Conservation (phyloP, 2,113 vertebrate genomes). For the Pristiophorus japonicus region DNA sequence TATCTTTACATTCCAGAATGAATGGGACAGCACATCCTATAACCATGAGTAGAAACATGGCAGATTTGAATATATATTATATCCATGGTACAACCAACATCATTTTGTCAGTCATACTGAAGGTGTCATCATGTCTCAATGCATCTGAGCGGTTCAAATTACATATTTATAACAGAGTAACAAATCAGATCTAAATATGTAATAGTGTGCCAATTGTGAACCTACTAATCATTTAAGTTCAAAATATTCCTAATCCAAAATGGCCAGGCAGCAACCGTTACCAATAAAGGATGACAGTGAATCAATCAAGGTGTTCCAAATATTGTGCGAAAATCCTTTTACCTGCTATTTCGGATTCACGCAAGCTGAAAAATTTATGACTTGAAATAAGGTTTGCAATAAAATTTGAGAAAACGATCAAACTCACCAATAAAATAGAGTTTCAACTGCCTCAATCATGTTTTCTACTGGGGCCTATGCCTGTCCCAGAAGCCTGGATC, state of each 20-base stretch:
- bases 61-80: too few relatives aligned
- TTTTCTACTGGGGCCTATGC: too few relatives aligned
- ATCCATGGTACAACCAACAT: background rate
- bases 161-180: background rate
- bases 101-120: background rate
- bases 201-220: background rate
- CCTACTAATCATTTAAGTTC: too few relatives aligned
- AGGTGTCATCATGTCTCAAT: background rate
- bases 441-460: too few relatives aligned
- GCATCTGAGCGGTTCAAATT: background rate
- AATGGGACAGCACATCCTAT: too few relatives aligned
- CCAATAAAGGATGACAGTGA: background rate
- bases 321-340: background rate
- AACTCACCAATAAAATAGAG: too few relatives aligned
- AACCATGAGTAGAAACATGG: too few relatives aligned
- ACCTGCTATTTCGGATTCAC: background rate
- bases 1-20: too few relatives aligned
- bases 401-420: too few relatives aligned
- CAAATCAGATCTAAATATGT: background rate
- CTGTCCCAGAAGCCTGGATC: too few relatives aligned
- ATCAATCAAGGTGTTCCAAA: background rate
- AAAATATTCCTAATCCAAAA: too few relatives aligned
- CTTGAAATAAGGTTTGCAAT: background rate
- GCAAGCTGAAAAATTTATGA: background rate
- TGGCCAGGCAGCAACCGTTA: background rate